Base-by-base conservation (phyloP, 2,888 invertebrate species). In the Lasioglossum marginatum region DNA sequence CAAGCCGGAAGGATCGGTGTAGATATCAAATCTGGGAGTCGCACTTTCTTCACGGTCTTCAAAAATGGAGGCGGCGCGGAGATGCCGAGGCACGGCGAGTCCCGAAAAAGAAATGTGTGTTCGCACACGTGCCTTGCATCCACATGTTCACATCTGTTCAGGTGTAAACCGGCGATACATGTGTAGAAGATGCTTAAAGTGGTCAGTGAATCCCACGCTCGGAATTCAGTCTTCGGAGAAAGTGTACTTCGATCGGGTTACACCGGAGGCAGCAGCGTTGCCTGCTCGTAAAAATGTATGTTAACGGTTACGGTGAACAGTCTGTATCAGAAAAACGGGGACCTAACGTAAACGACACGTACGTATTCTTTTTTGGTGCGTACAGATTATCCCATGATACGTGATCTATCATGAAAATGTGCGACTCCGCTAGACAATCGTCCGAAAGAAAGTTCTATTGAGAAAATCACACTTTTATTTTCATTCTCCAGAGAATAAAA, bases 161-260 rank as follows among this genome's bases (percentile, higher is more conserved):
- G 57, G 68, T 74, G 66, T 70, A 80, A 74, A 43, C 16, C 40
- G 0, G 14, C 60, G n/a, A 66, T 80, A 78, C 74, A 74, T 52
- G 45, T 73, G 71, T 63, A 74, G 37, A 60, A 63, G 52, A 66
- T 12, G 68, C 48, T 82, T 70, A 77, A 83, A 80, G 68, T 68
- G 80, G 31, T 45, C 77, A 79, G 57, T 73, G 85, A 83, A 88
- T 93, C 92, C 88, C 92, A 92, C 92, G 91, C 90, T 92, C 83
- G 80, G 88, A 92, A 92, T 91, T 93, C 89, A 91, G 86, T 88
- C 88, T 90, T 84, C 78, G 86, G 93, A 93, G 93, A 93, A 93
- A 93, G 93, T 93, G 89, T 86, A 89, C 86, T 73, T 48, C 87
- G 88, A 89, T 91, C 84, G 79, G 82, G 70, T 83, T 89, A 89